phyloP scores from a whole-genome alignment of 2,113 vertebrate species.

The Tachuris rubrigastra region DNA sequence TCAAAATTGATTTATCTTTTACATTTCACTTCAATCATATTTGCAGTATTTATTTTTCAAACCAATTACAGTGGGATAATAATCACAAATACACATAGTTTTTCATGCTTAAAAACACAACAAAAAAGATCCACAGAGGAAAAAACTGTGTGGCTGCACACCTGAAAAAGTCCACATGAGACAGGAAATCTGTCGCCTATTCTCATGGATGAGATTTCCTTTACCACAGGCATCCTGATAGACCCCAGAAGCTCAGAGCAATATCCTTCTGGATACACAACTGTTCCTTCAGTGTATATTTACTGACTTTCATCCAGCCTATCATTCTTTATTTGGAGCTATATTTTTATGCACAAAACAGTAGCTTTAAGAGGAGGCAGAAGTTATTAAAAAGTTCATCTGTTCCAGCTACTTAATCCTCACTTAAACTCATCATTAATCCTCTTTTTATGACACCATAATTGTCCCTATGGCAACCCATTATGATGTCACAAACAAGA shows the following conservation, averaged over 20 bases:
- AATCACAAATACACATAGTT: background rate
- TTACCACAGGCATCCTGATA: background rate
- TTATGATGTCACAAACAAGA: constrained; percentile 54
- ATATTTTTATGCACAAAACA: constrained; percentile 23
- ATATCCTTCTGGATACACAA: constrained; percentile 2
- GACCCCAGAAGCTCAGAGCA: background rate
- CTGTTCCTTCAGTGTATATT: background rate
- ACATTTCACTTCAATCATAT: background rate
- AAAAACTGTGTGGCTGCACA: background rate
- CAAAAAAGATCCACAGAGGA: background rate
- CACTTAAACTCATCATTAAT: constrained; percentile 52
- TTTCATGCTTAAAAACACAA: background rate
- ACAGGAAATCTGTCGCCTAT: background rate
- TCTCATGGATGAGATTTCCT: background rate
- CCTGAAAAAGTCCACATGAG: background rate
- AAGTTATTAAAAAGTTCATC: constrained; percentile 57
- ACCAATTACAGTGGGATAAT: background rate
- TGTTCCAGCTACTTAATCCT: constrained; percentile 60
- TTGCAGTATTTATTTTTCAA: background rate
- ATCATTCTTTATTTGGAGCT: constrained; percentile 16
- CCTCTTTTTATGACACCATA: constrained; percentile 49
- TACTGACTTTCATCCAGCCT: background rate
- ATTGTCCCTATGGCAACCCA: constrained; percentile 63
- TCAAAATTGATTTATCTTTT: background rate
- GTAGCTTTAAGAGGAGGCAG: constrained; percentile 8